Base-by-base conservation (phyloP, 2,113 vertebrate species). In the Romanogobio albipinnatus region DNA sequence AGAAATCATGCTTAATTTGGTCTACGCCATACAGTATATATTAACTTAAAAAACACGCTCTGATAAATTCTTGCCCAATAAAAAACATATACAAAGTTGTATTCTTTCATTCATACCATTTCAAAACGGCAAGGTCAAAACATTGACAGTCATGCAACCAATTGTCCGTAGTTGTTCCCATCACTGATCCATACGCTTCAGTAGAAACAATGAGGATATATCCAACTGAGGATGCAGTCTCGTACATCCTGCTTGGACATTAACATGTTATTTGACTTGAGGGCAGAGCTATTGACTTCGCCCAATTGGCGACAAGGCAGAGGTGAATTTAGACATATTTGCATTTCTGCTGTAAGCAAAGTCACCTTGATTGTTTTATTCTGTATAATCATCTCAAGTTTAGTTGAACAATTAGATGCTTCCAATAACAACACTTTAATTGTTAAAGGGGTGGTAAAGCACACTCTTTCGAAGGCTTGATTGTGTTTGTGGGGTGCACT, bases 261-360 rank as follows among this genome's bases (percentile, higher is more conserved):
- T 45, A 26, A 51, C 45, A 47, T 1, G 4, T 1, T 86, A 36
- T 83, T 83, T 86, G 81, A 22, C 47, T 80, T 71, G 5, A 53
- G 81, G 85, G 85, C 51, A 56, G 43, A 64, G 39, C 75, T 79
- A 49, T 78, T 71, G 49, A 85, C 84, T 73, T n/a, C 19, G 24
- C 14, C 1, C 0, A 1, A 3, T n/a, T 53, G 1, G 19, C 3
- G 15, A 45, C 51, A 47, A 59, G 14, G 14, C 17, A 45, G 14
- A 17, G 2, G 15, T 49, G 66, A 80, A 15, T 36, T 24, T 1
- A 51, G 45, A 24, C 39, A 53, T 4, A 59, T 43, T 61, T 43
- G 49, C 56, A 26, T 0, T 45, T 43, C 14, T 4, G 45, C 11
- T 9, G 29, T 2, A 0, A 19, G 33, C 8, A 0, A 76, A 61